Evolutionary conservation across 2,113 vertebrate species (phyloP).

Genomic region (Etia nguti): DNA sequence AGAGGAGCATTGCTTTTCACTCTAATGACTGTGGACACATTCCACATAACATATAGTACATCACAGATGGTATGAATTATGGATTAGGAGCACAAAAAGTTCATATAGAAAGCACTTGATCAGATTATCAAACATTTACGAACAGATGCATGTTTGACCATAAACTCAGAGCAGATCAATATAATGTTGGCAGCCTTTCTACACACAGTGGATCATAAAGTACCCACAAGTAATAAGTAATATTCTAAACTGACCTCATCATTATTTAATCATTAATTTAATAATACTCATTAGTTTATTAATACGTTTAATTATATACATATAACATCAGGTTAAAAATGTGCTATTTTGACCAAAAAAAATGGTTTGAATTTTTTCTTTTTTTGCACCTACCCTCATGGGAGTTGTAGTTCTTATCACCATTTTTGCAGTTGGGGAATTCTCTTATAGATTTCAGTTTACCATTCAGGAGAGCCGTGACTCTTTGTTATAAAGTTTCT

Average conservation of each 20-base stretch:
- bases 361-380: background rate
- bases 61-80: constrained; percentile 53
- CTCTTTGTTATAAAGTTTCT: background rate
- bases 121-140: constrained; percentile 53
- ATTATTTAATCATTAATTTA: background rate
- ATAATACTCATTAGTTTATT: background rate
- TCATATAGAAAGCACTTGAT: constrained; percentile 37
- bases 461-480: background rate
- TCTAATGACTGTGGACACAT: constrained; percentile 42
- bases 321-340: background rate
- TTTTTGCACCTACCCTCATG: background rate
- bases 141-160: background rate
- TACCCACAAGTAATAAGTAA: background rate
- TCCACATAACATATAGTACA: constrained; percentile 23
- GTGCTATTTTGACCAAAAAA: background rate
- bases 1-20: constrained; percentile 23
- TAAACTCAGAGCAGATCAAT: background rate
- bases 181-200: background rate
- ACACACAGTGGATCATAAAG: background rate
- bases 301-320: background rate
- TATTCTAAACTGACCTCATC: background rate
- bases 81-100: constrained; percentile 48
- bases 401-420: background rate
- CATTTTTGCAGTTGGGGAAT: background rate
- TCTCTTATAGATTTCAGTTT: background rate